Conservation (phyloP, 2,113 vertebrate genomes). For the Picathartes gymnocephalus region DNA sequence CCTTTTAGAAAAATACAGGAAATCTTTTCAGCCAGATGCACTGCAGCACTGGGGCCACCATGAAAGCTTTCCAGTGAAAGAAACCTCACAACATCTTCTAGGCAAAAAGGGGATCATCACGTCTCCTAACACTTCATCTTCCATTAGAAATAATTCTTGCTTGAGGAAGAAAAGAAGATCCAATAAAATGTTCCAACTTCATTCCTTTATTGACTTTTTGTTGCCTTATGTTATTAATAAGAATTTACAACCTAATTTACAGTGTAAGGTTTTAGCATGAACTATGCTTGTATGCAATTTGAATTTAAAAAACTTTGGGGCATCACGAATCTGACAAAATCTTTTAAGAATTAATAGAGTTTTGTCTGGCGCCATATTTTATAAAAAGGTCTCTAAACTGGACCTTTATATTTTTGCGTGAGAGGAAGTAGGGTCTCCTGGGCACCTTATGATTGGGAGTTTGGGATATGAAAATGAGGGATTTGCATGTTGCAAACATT, state of each 20-base stretch:
- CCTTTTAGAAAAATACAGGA: slow-evolving; percentile 59
- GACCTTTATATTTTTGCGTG: neutral
- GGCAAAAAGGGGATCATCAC: slow-evolving; percentile 59
- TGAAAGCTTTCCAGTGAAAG: slow-evolving; percentile 43
- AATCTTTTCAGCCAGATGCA: slow-evolving; percentile 60
- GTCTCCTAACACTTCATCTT: slow-evolving; percentile 52
- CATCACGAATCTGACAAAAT: neutral
- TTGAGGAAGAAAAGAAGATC: slow-evolving; percentile 25
- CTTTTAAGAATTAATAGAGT: neutral
- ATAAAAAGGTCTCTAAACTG: neutral
- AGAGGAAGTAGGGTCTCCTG: neutral
- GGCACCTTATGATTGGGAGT: neutral
- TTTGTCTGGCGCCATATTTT: neutral
- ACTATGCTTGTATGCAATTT: neutral
- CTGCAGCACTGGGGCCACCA: slow-evolving; percentile 56
- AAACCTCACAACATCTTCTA: slow-evolving; percentile 56
- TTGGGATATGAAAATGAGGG: neutral
- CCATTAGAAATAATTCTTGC: slow-evolving; percentile 51
- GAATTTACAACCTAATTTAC: slow-evolving; percentile 40
- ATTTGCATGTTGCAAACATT: neutral
- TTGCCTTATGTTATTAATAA: slow-evolving; percentile 46
- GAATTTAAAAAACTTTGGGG: neutral
- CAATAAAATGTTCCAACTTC: slow-evolving; percentile 54
- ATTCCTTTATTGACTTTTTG: slow-evolving; percentile 38
- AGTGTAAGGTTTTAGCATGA: neutral